These are phyloP conservation scores for Pristionchus arcanus DNA, from an alignment of 2,888 invertebrate species.

Conservation along the genomic window DNA sequence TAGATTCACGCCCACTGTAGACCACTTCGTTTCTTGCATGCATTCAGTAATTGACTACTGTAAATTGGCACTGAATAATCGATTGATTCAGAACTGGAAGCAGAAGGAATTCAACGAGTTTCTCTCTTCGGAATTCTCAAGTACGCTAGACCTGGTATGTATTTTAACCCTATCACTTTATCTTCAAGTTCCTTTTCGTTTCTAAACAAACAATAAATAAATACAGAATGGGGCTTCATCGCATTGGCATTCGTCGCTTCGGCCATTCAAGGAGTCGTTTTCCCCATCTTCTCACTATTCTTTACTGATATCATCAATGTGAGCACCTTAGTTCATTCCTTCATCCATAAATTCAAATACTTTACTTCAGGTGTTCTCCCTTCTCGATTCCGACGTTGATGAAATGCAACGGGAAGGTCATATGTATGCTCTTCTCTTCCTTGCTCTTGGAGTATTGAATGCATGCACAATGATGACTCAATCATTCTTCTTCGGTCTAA, in stretches of 20 bases:
- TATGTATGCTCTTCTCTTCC: constrained; percentile 47
- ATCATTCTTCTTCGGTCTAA: constrained; percentile 47
- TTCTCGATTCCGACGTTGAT: constrained; percentile 7
- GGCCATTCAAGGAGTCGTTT: constrained; percentile 44
- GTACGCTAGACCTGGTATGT: constrained; percentile 22
- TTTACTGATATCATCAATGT: constrained; percentile 55
- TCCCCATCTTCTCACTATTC: constrained; percentile 55
- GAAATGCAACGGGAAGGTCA: constrained; percentile 44
- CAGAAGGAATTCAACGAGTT: constrained; percentile 28
- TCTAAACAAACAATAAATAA: background rate
- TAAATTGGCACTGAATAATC: background rate
- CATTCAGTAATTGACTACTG: background rate
- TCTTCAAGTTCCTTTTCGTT: background rate
- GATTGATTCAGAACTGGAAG: constrained; percentile 52
- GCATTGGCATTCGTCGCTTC: constrained; percentile 47
- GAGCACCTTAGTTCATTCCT: background rate
- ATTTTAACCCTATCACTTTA: background rate
- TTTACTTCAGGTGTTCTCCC: constrained; percentile 15
- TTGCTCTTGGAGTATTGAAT: constrained; percentile 49
- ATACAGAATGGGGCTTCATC: constrained; percentile 43
- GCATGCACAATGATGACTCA: constrained; percentile 44
- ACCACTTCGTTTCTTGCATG: constrained; percentile 1
- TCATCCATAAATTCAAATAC: background rate
- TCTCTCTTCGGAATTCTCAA: constrained; percentile 49
- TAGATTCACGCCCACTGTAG: background rate